A percentile compares a stretch with the other conserved stretches of the same genome.
Evolutionary conservation across 2,113 vertebrate species (phyloP).

Genomic region (Alosa alosa): DNA sequence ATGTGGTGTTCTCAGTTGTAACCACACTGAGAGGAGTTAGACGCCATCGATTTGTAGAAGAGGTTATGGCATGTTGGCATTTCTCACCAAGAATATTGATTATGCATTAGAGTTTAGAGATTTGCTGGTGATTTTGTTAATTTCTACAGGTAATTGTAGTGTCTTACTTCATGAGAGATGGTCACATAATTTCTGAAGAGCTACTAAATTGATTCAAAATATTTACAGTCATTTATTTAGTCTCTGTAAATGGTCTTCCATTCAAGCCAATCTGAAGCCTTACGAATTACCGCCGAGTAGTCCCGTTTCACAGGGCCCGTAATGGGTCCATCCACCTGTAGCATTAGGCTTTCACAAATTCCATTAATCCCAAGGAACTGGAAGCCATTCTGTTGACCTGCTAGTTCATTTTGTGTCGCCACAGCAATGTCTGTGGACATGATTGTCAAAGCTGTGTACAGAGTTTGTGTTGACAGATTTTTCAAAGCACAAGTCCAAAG

Average conservation of each 20-base stretch:
- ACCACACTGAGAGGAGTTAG: background rate
- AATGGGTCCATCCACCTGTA: background rate
- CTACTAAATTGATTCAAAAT: conserved; percentile 7
- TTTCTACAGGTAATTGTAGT: background rate
- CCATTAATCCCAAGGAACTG: conserved; percentile 9
- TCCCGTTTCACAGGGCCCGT: background rate
- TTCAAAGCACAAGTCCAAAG: conserved; percentile 46
- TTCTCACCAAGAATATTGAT: conserved; percentile 8
- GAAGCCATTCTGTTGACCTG: conserved; percentile 12
- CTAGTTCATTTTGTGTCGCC: background rate
- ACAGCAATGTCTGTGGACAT: background rate
- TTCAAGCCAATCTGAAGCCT: conserved; percentile 42
- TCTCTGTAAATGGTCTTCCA: conserved; percentile 43
- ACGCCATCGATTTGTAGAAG: background rate
- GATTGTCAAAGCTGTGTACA: conserved; percentile 12
- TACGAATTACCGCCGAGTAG: conserved; percentile 17
- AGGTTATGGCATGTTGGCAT: background rate
- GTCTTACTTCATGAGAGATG: background rate
- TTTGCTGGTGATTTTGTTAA: background rate
- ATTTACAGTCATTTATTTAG: background rate
- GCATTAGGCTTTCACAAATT: background rate
- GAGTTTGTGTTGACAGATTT: conserved; percentile 16
- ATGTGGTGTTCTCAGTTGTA: conserved; percentile 1
- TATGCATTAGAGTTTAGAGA: conserved; percentile 1
- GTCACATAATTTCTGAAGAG: conserved; percentile 16